These are phyloP conservation scores for Hydriomena furcata DNA, from an alignment of 2,888 invertebrate genomes.

Conservation along the genomic window DNA sequence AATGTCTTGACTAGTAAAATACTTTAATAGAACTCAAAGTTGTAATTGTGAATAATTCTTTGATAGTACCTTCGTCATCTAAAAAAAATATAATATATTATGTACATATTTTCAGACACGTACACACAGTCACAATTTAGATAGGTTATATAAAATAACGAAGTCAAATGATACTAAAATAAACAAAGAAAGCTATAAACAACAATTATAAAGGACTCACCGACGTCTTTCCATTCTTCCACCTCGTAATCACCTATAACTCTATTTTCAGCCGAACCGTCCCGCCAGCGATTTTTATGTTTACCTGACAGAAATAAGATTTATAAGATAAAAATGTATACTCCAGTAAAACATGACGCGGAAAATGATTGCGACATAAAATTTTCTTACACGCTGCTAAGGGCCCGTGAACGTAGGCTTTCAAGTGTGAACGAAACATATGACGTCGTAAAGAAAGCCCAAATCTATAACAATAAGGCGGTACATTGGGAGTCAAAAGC, in stretches of 20 bases:
- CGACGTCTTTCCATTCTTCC: constrained; percentile 89
- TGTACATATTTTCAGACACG: background rate
- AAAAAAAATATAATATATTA: background rate
- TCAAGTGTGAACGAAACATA: constrained; percentile 66
- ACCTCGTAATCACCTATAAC: constrained; percentile 87
- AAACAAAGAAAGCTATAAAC: background rate
- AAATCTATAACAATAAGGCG: constrained; percentile 77
- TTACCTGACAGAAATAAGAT: constrained; percentile 71
- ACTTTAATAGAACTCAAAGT: no score
- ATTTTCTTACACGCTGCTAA: constrained; percentile 56
- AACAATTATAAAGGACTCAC: constrained; percentile 61
- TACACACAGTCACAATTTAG: no score
- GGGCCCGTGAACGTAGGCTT: constrained; percentile 61
- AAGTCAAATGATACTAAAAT: no score
- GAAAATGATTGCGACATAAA: constrained; percentile 61
- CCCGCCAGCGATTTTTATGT: constrained; percentile 83
- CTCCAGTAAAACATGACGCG: constrained; percentile 45
- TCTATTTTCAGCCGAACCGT: constrained; percentile 83
- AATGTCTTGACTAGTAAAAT: no score
- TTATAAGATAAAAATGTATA: constrained; percentile 46
- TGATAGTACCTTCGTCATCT: no score
- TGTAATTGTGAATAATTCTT: no score
- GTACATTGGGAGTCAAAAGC: constrained; percentile 77
- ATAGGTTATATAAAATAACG: no score
- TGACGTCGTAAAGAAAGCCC: constrained; percentile 66